Evolutionary conservation across 1,140 invertebrate genomes (phyloP).

Genomic region (Reticulitermes speratus): DNA sequence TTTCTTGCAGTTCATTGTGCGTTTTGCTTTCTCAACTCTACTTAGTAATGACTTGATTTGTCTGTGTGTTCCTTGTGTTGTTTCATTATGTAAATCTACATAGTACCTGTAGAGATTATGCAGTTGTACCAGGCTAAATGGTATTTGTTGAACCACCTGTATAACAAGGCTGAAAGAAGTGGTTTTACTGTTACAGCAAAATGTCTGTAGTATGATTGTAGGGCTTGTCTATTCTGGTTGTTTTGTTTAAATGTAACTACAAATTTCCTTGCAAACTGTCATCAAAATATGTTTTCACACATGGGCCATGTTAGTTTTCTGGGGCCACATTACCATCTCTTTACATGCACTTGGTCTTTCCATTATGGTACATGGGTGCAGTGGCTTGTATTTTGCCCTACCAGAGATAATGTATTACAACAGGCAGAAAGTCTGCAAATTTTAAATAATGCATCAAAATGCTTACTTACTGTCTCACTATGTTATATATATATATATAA

Average conservation of each 20-base stretch:
- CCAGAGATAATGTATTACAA: background rate
- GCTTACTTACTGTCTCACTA: constrained; percentile 15
- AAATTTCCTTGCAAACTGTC: background rate
- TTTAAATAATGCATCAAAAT: background rate
- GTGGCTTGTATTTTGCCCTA: background rate
- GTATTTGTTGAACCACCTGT: no score
- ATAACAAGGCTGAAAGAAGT: no score
- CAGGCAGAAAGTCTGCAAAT: background rate
- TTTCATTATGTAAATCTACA: no score
- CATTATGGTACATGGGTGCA: background rate
- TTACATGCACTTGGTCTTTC: background rate
- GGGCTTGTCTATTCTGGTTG: no score
- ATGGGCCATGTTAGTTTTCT: background rate
- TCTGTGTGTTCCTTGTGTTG: background rate
- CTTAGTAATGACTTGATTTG: background rate
- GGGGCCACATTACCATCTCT: background rate
- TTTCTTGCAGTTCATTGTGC: background rate
- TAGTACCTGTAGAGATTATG: no score
- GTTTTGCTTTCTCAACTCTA: background rate
- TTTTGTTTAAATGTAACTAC: background rate
- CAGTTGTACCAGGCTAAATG: no score
- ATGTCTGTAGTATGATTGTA: no score
- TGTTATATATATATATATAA: constrained; percentile 10
- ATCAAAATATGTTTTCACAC: background rate
- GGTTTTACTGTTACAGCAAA: no score